Evolutionary conservation across 2,888 invertebrate genomes (phyloP), one percentile per base, ranked within the genome.

Genomic region (Heliconius cydno): DNA sequence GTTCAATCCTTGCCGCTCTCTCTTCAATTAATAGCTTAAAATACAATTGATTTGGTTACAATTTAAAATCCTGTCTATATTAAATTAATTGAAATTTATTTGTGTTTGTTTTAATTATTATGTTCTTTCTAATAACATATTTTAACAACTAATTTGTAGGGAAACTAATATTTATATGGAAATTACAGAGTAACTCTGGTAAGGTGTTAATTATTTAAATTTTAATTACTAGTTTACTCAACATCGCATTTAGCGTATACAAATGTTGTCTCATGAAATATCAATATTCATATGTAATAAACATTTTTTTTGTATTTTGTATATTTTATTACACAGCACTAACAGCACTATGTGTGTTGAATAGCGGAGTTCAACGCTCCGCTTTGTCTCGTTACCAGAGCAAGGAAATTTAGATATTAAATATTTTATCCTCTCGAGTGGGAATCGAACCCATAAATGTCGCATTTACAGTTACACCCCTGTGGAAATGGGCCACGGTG

Each of bases 121-220:
- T 25, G 5, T 0, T 28, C 28, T 28, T 70, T 12, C 15, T 3
- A 46, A 46, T 28, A 25, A 41, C 15, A 25, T 15, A 71, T 19
- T 46, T 41, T 15, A 28, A 52, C 9, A 52, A 30, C 30, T 30
- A 72, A 72, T 57, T 72, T n/a, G 7, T 34, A 6, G 12, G n/a
- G 28, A 71, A 19, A 30, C 52, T 52, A 12, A 66, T 30, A 60
- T 63, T 71, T 63, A 65, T n/a, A 34, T 52, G 25, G 25, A 67
- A 76, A 78, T 72, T 67, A 72, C 28, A 74, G 34, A 25, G 7
- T 25, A 46, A 67, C 66, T 25, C 68, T 13, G 22, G 15, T 25
- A 57, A 46, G 71, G 80, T 73, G 78, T n/a, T 82, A 79, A 81
- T 83, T 70, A 80, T 52, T 22, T 57, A 34, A 38, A 78, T 78